Base-by-base conservation (phyloP, 2,888 invertebrate species). In the Zonitis immaculata region DNA sequence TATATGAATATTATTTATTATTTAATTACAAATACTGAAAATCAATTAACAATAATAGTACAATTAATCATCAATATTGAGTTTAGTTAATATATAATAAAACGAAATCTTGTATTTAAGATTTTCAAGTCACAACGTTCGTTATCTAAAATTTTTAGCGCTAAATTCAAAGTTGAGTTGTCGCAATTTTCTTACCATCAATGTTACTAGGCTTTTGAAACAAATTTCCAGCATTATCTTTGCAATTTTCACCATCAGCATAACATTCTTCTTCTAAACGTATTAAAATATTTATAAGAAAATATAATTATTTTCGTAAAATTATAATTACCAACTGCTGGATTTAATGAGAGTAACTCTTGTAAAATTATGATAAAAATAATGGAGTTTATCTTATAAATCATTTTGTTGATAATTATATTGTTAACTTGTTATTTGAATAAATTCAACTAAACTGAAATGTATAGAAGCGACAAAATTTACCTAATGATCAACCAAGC, bases 381-480 rank as follows among this genome's bases (percentile, higher is more conserved):
- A 50, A 44, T 11, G 51, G 20, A 32, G 12, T 48, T n/a, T n/a
- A n/a, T n/a, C n/a, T n/a, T n/a, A n/a, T n/a, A n/a, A n/a, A 43
- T 44, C 16, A 12, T 20, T 20, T 20, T 49, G 30, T 42, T 52
- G 44, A n/a, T n/a, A n/a, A n/a, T n/a, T n/a, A n/a, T n/a, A n/a
- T n/a, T n/a, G n/a, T n/a, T n/a, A n/a, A 54, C 8, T 49, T 35
- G 7, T 54, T 42, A 47, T 30, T 28, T 45, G 25, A 9, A 30
- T 22, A 51, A 51, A 14, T 50, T 35, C 30, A 51, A 52, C 50
- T 42, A 35, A 42, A 52, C 47, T 54, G 27, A 32, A 56, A 42
- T 26, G 45, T 52, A 60, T 61, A 62, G 61, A 61, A 63, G 60
- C 56, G 52, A 44, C 39, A 47, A 54, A 35, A 52, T 48, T 54